Base-by-base conservation (phyloP, 2,113 vertebrate species). In the Saguinus midas region DNA sequence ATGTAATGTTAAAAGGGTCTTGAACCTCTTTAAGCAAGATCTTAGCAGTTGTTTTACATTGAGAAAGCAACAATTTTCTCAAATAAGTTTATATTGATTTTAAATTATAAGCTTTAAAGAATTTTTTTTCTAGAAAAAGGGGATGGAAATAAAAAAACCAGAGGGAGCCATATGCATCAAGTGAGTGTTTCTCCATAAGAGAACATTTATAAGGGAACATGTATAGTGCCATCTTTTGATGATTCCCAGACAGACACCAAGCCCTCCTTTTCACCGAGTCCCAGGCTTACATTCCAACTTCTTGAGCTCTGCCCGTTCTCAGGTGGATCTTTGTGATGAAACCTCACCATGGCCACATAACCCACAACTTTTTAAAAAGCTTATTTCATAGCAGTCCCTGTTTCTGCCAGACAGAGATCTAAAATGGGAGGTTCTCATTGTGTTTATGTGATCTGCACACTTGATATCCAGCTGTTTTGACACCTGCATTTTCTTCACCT, bases 11-110 rank as follows among this genome's bases (percentile, higher is more conserved):
- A 82, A 85, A 96, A 14, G 73, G 17, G 27, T 91, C 40, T 91
- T 90, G 58, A 90, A 84, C 64, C 81, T 94, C 11, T 96, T 94
- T 95, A 75, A 79, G 91, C 91, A 92, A 94, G 73, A 88, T 92
- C 52, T 96, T 52, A 90, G 89, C 57, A 50, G 17, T 90, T 88
- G 5, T 82, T 95, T 95, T 75, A 80, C 50, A 35, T 57, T 89
- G 89, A 50, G 82, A 91, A 97, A 90, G 52, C 58, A 95, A 78
- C 78, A 73, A 10, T 16, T 76, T 89, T 79, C 91, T 97, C 92
- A 91, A 97, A 72, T 2, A 0, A 96, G 78, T 35, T 88, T 91
- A 64, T 89, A 25, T 95, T 87, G 94, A 55, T 83, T 96, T 96
- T 81, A 94, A 97, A 93, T 95, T 87, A 90, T 66, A 84, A 87